Evolutionary conservation across 2,888 invertebrate species (phyloP).

Genomic region (Melanotus villosus): DNA sequence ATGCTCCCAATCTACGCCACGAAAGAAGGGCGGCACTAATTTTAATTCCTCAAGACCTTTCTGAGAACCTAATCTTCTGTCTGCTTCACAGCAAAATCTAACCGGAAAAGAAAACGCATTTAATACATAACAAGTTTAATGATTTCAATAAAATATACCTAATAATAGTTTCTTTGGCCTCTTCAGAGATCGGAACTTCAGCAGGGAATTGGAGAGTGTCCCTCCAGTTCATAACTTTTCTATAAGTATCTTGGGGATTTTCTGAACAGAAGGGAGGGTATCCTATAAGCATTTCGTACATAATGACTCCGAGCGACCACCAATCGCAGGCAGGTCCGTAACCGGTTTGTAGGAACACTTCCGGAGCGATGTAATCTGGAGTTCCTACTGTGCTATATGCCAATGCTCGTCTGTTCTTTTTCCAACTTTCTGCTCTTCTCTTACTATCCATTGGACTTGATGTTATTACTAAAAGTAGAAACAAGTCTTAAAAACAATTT

Average conservation of each 20-base stretch:
- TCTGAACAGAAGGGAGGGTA: conserved; percentile 99
- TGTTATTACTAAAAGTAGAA: conserved; percentile 70
- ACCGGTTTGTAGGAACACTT: conserved; percentile 98
- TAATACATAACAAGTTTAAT: no score
- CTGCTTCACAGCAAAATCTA: conserved; percentile 97
- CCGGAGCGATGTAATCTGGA: conserved; percentile 99
- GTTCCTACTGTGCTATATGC: conserved; percentile 97
- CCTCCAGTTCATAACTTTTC: conserved; percentile 99
- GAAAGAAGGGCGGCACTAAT: conserved; percentile 93
- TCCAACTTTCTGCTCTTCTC: conserved; percentile 99
- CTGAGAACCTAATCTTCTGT: conserved; percentile 90
- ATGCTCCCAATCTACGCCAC: conserved; percentile 99
- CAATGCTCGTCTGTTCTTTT: conserved; percentile 94
- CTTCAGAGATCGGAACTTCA: conserved; percentile 98
- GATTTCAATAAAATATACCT: no score
- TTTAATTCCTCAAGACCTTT: conserved; percentile 96
- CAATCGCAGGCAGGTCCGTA: conserved; percentile 99
- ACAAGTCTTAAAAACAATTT: not conserved
- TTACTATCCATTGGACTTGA: conserved; percentile 95
- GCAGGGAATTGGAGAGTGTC: conserved; percentile 99
- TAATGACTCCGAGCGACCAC: conserved; percentile 99
- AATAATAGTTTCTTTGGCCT: conserved; percentile 94
- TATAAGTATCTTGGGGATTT: conserved; percentile 96
- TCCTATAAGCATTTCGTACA: conserved; percentile 99
- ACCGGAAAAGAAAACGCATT: no score